phyloP scores from a whole-genome alignment of 2,113 vertebrate species.

The rat (Rattus norvegicus) region DNA sequence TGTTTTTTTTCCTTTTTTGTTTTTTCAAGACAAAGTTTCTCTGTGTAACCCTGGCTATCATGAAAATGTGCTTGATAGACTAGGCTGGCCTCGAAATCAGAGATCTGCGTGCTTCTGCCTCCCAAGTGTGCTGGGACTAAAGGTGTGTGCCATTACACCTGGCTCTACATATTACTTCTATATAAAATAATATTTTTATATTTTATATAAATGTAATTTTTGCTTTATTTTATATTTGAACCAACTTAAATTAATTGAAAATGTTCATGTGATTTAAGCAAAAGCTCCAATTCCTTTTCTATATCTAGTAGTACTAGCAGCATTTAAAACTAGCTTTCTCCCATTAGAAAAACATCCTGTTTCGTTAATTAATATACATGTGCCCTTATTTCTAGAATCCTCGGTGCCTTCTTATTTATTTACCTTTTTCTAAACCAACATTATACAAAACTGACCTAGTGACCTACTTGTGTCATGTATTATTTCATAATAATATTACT shows the following conservation, averaged over 20 bases:
- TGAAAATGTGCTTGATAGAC: background rate
- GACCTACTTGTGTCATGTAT: slow-evolving; percentile 25
- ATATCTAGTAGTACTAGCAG: background rate
- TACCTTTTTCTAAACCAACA: slow-evolving; percentile 28
- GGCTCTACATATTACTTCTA: background rate
- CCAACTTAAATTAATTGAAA: slow-evolving; percentile 25
- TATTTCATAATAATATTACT: background rate
- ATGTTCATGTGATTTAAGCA: slow-evolving; percentile 28
- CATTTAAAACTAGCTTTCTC: slow-evolving; percentile 49
- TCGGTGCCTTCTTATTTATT: background rate
- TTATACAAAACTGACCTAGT: slow-evolving; percentile 28
- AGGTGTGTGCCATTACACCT: background rate
- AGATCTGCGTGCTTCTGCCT: background rate
- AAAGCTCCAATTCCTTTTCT: slow-evolving; percentile 19
- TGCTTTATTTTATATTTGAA: slow-evolving; percentile 39
- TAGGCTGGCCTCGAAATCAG: background rate
- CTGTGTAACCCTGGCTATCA: background rate
- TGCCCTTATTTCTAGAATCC: slow-evolving; percentile 38
- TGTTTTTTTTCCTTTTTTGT: background rate
- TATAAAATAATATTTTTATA: slow-evolving; percentile 4
- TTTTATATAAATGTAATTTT: background rate
- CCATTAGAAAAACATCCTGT: slow-evolving; percentile 12
- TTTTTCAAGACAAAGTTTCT: background rate
- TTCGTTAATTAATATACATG: slow-evolving; percentile 27
- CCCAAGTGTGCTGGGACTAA: background rate